phyloP scores from a whole-genome alignment of 2,888 invertebrate genomes.

The Cheilosia vernalis region DNA sequence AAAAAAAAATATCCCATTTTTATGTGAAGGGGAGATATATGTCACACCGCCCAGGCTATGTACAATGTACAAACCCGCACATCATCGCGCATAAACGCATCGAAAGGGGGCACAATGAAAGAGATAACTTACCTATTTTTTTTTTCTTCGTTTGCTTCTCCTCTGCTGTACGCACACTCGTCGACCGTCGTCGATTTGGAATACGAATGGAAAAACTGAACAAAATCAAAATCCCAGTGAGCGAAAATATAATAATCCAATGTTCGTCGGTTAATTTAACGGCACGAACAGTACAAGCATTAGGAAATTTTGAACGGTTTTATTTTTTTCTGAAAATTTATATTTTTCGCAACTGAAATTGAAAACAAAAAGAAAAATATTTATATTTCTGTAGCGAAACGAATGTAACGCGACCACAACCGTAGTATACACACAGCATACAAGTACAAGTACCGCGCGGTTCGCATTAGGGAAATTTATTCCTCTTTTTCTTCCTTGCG shows the following conservation, averaged over 20 bases:
- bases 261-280: constrained; percentile 35
- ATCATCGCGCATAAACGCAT: constrained; percentile 52
- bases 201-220: constrained; percentile 23
- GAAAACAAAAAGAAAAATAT: constrained; percentile 9
- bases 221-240: constrained; percentile 38
- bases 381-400: constrained; percentile 4
- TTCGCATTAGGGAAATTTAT: constrained; percentile 36
- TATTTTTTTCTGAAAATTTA: constrained; percentile 5
- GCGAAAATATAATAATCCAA: constrained; percentile 41
- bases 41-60: constrained; percentile 19
- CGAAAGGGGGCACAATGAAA: background rate
- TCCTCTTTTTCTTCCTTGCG: constrained; percentile 10
- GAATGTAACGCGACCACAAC: constrained; percentile 59
- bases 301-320: constrained; percentile 11
- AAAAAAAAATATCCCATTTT: constrained; percentile 18
- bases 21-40: constrained; percentile 13
- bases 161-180: constrained; percentile 32
- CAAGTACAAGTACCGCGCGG: constrained; percentile 22
- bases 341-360: constrained; percentile 24
- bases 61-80: constrained; percentile 29
- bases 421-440: constrained; percentile 52
- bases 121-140: constrained; percentile 49
- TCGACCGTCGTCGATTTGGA: constrained; percentile 7
- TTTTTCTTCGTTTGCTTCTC: constrained; percentile 1
- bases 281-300: constrained; percentile 4